Evolutionary conservation across 2,113 vertebrate species (phyloP), one percentile per base, ranked within the genome.

Genomic region (rat (Rattus norvegicus)): DNA sequence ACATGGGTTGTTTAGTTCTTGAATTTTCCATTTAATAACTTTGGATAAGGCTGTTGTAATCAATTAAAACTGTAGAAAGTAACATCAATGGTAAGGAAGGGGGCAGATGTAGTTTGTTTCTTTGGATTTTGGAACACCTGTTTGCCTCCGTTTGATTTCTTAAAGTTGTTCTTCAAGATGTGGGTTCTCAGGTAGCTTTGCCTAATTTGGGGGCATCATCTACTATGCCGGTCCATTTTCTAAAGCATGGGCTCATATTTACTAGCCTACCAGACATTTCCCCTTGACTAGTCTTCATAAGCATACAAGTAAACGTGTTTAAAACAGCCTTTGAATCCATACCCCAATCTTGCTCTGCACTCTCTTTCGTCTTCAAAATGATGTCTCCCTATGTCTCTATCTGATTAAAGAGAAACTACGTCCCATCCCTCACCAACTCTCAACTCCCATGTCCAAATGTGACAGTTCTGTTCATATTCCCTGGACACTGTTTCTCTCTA

Each of bases 51-150:
- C 54, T 79, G 72, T 11, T 90, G 36, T 33, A 26, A 73, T 43
- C 76, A 49, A 95, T 1, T 80, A 79, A 91, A 91, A 79, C 24
- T 10, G 69, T 28, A n/a, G 24, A 70, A 39, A 61, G 5, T 33
- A 85, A 79, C 28, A 28, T 0, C 24, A 39, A 13, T 10, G 14
- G 7, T 59, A 67, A 4, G 10, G 7, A 47, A 22, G 49, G 47
- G 39, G 24, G 20, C 73, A 52, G 26, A 30, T 17, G 22, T 69
- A 16, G 13, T 85, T 54, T 76, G 33, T 73, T 92, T 65, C 84
- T 77, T 94, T 93, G 43, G 30, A 90, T 91, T 97, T 67, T 92
- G 69, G 36, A 65, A 83, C 7, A 90, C 13, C 49, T 84, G 67
- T 75, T 94, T 88, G 33, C 56, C 43, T 89, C 26, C 83, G n/a